Conservation (phyloP, 2,888 invertebrate genomes). For the Drosophila mercatorum region DNA sequence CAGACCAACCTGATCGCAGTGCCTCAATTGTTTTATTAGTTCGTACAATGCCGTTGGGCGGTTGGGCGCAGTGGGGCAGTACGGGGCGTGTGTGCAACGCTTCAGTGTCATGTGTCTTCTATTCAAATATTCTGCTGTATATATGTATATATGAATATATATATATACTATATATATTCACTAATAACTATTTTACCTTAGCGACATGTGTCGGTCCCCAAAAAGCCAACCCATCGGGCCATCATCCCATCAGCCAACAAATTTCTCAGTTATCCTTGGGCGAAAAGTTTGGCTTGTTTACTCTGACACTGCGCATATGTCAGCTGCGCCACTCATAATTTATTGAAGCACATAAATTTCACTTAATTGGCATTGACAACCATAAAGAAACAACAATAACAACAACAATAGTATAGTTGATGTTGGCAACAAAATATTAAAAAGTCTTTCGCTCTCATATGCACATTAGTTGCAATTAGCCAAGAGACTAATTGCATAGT, state of each 20-base stretch:
- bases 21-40: slow-evolving; percentile 74
- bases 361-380: slow-evolving; percentile 76
- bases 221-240: slow-evolving; percentile 12
- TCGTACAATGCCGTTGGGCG: slow-evolving; percentile 49
- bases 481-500: slow-evolving; percentile 53
- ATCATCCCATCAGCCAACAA: slow-evolving; percentile 16
- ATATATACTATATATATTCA: slow-evolving; percentile 34
- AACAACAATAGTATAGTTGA: slow-evolving; percentile 18
- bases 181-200: slow-evolving; percentile 79
- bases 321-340: slow-evolving; percentile 73
- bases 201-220: slow-evolving; percentile 67
- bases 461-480: slow-evolving; percentile 69
- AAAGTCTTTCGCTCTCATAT: slow-evolving; percentile 49
- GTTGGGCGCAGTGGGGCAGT: not conserved
- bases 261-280: slow-evolving; percentile 61
- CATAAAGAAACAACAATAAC: slow-evolving; percentile 40
- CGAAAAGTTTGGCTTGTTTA: slow-evolving; percentile 59
- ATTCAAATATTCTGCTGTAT: slow-evolving; percentile 53
- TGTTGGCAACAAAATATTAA: slow-evolving; percentile 38
- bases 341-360: slow-evolving; percentile 78
- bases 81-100: slow-evolving; percentile 48
- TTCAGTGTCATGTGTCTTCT: slow-evolving; percentile 54
- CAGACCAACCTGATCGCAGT: slow-evolving; percentile 20
- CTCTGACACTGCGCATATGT: slow-evolving; percentile 64
- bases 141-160: slow-evolving; percentile 10